These are phyloP conservation scores for Karalla daura DNA, from an alignment of 2,797 vertebrate genomes.

Conservation along the genomic window DNA sequence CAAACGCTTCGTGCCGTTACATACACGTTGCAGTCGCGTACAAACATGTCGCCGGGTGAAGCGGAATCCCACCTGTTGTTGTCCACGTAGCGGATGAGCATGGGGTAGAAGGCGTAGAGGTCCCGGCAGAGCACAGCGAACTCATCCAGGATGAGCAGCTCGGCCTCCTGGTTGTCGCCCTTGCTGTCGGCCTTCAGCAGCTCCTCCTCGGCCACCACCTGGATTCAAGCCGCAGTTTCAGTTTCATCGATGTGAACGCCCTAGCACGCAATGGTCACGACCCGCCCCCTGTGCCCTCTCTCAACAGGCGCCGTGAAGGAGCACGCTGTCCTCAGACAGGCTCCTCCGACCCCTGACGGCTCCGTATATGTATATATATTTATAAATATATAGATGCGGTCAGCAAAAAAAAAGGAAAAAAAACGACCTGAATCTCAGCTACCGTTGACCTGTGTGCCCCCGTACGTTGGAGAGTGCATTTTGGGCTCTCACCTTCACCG, in stretches of 20 bases:
- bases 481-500: slow-evolving; percentile 83
- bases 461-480: neutral
- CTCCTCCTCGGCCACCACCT: slow-evolving; percentile 94
- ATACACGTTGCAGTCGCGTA: no score
- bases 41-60: no score
- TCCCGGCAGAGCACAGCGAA: slow-evolving; percentile 97
- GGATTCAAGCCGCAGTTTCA: slow-evolving; percentile 3
- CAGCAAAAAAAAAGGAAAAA: neutral
- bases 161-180: slow-evolving; percentile 94
- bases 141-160: slow-evolving; percentile 96
- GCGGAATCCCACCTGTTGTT: slow-evolving; percentile 99
- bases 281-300: neutral
- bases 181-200: slow-evolving; percentile 92
- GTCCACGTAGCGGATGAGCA: slow-evolving; percentile 97
- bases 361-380: neutral
- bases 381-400: slow-evolving; percentile 8
- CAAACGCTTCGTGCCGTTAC: neutral
- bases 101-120: slow-evolving; percentile 97
- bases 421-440: slow-evolving; percentile 6
- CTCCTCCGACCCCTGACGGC: slow-evolving; percentile 6
- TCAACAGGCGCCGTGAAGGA: neutral
- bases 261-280: neutral
- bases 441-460: neutral
- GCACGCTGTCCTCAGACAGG: neutral
- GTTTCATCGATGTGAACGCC: neutral